Base-by-base conservation (phyloP, 1,140 invertebrate species). In the Heliconius nattereri region DNA sequence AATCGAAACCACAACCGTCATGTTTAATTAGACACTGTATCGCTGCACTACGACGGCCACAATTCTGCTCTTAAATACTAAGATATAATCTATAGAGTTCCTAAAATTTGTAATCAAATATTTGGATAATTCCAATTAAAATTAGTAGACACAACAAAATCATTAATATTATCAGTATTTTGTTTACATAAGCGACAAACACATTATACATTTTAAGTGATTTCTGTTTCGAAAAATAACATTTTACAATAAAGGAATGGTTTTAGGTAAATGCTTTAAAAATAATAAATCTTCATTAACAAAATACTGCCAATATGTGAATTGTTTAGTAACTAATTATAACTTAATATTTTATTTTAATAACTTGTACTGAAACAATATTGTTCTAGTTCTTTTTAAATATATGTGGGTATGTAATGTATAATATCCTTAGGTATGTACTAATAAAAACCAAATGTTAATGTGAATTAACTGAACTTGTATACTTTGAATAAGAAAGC, bases 71-170 rank as follows among this genome's bases (percentile, higher is more conserved):
- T 52, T 20, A 52, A 52, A 20, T 40, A 23, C 19, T 77, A 32
- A 54, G 23, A 72, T 29, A 23, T 9, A 49, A 54, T 35, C 7
- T 45, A 71, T 71, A 77, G n/a, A 52, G 76, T 77, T 77, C 76
- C 76, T 77, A 77, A 77, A 71, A 19, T 77, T 73, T 73, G 72
- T 77, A 77, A 54, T 52, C 19, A n/a, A n/a, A n/a, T n/a, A n/a
- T n/a, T n/a, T n/a, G n/a, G n/a, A n/a, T n/a, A n/a, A n/a, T n/a
- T n/a, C n/a, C n/a, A n/a, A n/a, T n/a, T 71, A n/a, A 40, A 37
- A 40, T 72, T 72, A 9, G n/a, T 37, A 72, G 7, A 11, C 29
- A n/a, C 20, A 57, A 57, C 60, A 66, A 66, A 26, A 66, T 66
- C 60, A 66, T 66, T 66, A 9, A 60, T 66, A 66, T 60, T 60